Evolutionary conservation across 2,888 invertebrate genomes (phyloP), one percentile per base, ranked within the genome.

Genomic region (Trilocha varians): DNA sequence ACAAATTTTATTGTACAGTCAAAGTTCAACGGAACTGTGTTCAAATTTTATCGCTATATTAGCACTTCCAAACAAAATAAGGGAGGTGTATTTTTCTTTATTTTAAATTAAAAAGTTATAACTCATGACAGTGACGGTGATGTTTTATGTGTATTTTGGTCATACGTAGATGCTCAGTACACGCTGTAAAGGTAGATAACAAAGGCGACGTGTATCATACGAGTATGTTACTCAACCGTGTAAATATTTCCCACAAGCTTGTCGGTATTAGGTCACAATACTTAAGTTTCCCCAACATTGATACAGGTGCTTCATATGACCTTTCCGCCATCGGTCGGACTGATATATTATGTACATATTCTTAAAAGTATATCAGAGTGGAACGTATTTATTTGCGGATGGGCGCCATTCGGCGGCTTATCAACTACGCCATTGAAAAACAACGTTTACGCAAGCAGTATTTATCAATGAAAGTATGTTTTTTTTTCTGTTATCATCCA

Each of bases 391-490:
- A 62, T 69, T 58, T 57, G 50, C 51, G 57, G 11, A 50, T 59
- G 46, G 62, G 62, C 59, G 59, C 60, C 61, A 49, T 36, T 42
- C 36, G 47, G 44, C 48, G 45, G 50, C 59, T 74, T 73, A 76
- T 76, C 73, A 63, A 53, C 53, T 43, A 49, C 52, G 61, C 62
- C 65, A 70, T 71, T 74, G 67, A 71, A 75, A 67, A 77, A 72
- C 70, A 76, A 65, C 55, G 59, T 68, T 72, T 75, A 75, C 75
- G 72, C 74, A 74, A 75, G 62, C 63, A 63, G 42, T 49, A 59
- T 73, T 72, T 76, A 75, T 76, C 75, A 78, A 75, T 78, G 77
- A 69, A 75, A 66, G 68, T 65, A 59, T 67, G 65, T 70, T 70
- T 68, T 63, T n/a, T 70, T 57, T 49, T 52, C 42, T 48, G 56